Evolutionary conservation across 2,797 vertebrate genomes (phyloP).

Genomic region (Falco columbarius): DNA sequence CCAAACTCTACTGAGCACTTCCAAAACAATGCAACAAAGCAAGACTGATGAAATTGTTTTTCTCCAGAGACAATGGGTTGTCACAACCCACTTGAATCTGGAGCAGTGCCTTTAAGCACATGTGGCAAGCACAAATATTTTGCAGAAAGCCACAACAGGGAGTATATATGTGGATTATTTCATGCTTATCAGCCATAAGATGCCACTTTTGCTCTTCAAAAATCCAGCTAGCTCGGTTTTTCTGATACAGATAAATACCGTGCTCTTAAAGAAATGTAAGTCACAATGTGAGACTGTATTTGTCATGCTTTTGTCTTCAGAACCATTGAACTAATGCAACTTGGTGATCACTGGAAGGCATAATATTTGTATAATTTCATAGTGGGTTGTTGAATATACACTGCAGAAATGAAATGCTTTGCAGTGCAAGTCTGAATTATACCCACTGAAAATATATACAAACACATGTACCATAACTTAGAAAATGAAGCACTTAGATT

Average conservation of each 20-base stretch:
- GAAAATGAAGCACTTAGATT: background rate
- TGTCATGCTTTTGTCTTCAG: background rate
- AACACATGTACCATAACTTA: background rate
- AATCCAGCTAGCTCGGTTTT: background rate
- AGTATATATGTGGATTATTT: background rate
- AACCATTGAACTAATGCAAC: background rate
- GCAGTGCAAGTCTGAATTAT: background rate
- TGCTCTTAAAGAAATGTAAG: background rate
- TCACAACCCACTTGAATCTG: background rate
- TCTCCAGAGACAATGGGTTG: background rate
- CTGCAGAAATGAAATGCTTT: background rate
- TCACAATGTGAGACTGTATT: background rate
- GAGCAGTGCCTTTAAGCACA: background rate
- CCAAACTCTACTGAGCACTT: background rate
- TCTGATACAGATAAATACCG: background rate
- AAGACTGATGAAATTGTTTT: constrained; percentile 35
- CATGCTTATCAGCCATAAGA: background rate
- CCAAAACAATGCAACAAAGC: constrained; percentile 11
- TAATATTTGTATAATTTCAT: background rate
- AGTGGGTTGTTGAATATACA: background rate
- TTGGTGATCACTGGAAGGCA: background rate
- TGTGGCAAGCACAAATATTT: background rate
- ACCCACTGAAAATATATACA: background rate
- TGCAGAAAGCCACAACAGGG: background rate
- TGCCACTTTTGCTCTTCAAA: background rate